Base-by-base conservation (phyloP, 2,797 vertebrate genomes). In the Dendrocincla tyrannina region DNA sequence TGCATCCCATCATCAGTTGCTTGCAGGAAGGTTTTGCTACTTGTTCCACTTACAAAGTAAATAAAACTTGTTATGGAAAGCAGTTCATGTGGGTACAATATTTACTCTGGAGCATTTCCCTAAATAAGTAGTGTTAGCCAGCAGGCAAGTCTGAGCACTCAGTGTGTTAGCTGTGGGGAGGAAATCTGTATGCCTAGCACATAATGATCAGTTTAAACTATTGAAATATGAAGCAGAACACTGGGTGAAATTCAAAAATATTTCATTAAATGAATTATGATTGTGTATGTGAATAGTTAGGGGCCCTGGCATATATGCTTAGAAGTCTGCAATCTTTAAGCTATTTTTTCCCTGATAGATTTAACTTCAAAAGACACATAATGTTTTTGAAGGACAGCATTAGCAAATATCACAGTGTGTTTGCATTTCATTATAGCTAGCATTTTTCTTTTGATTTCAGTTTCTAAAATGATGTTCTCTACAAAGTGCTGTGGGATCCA, bases 21-120 rank as follows among this genome's bases (percentile, higher is more conserved):
- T 92, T 80, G 59, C 62, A 69, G 89, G 67, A 91, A 60, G 18
- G 47, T 88, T 95, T 95, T 82, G 47, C 50, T 90, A 39, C 84
- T 94, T 93, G 17, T 93, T 91, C 55, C 1, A 7, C 52, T 93
- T 88, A 55, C 10, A 92, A 90, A 90, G 46, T 88, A 88, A 95
- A 93, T 84, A 95, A 73, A 92, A 86, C 33, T 92, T 80, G 13
- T 83, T 93, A 69, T 49, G 28, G 76, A 88, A 88, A 76, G 30
- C 74, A 52, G 76, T 89, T 67, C 49, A 56, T 64, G 23, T 39
- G 59, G 33, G 35, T 89, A 46, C 62, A 85, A 30, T 87, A 67
- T 96, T 94, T 91, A 53, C 47, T 86, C 80, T 85, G 80, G 76
- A 91, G 56, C 87, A 60, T 93, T 86, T 92, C 84, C 85, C 67